A percentile compares a stretch with the other conserved stretches of the same genome.
Conservation (phyloP, 2,797 vertebrate species). For the Capromys pilorides region DNA sequence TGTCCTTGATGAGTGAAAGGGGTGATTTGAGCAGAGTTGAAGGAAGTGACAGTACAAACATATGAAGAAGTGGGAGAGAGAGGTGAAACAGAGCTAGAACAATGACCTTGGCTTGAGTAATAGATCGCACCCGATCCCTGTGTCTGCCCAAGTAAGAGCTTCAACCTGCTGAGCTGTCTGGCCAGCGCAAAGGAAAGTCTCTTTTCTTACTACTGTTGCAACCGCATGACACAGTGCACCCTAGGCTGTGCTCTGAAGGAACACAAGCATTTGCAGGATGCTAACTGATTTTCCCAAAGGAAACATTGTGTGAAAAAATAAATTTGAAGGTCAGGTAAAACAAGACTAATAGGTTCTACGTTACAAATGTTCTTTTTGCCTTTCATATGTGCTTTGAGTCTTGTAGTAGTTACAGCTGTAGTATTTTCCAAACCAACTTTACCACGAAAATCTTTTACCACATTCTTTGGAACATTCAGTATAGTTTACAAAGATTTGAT, state of each 20-base stretch:
- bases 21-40: neutral
- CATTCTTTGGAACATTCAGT: neutral
- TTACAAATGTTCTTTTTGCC: neutral
- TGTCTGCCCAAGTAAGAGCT: no score
- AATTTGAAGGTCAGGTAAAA: neutral
- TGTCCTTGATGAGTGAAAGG: neutral
- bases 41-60: neutral
- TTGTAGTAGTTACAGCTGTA: neutral
- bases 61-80: neutral
- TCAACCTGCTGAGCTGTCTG: no score
- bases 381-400: neutral
- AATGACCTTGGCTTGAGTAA: neutral
- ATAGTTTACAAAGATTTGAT: neutral
- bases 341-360: neutral
- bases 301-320: neutral
- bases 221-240: neutral
- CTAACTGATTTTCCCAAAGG: neutral
- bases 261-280: neutral
- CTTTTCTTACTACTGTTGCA: neutral
- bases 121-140: no score
- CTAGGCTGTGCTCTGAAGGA: neutral
- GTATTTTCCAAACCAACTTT: conserved; percentile 5
- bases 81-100: no score
- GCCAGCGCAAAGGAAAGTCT: no score
- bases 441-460: neutral